phyloP scores from a whole-genome alignment of 2,888 invertebrate species.

The Koerneria pararmatus region DNA sequence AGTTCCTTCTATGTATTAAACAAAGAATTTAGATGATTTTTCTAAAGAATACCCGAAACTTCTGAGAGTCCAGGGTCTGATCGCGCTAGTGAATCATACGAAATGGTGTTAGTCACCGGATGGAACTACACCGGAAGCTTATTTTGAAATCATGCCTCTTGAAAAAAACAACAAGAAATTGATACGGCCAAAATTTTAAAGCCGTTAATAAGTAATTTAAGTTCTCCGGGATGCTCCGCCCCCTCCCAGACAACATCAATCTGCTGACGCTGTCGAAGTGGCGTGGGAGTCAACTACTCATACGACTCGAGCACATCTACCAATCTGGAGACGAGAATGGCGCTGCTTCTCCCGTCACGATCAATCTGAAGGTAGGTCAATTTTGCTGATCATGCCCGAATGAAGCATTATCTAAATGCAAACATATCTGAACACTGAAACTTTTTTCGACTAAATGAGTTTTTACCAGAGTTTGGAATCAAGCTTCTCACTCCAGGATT shows the following conservation, averaged over 20 bases:
- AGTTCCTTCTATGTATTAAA: too few species aligned
- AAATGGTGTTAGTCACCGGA: too few species aligned
- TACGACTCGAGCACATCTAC: slow-evolving; percentile 62
- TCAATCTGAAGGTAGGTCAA: slow-evolving; percentile 59
- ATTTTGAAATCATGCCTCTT: too few species aligned
- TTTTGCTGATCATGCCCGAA: not conserved
- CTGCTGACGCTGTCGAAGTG: slow-evolving; percentile 61
- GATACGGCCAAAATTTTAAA: not conserved
- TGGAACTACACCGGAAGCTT: too few species aligned
- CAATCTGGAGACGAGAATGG: slow-evolving; percentile 27
- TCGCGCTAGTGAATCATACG: too few species aligned
- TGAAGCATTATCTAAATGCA: not conserved
- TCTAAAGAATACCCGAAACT: too few species aligned
- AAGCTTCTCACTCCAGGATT: too few species aligned
- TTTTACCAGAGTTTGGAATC: too few species aligned
- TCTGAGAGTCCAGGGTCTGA: too few species aligned
- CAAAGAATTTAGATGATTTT: too few species aligned
- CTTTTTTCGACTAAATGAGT: too few species aligned
- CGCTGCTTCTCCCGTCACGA: slow-evolving; percentile 56
- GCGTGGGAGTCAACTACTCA: slow-evolving; percentile 51
- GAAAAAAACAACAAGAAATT: not conserved
- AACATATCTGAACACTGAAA: too few species aligned
- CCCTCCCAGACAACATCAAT: slow-evolving; percentile 57
- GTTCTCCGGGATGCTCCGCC: slow-evolving; percentile 33
- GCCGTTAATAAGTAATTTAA: slow-evolving; percentile 19